Evolutionary conservation across 1,140 invertebrate genomes (phyloP).

Genomic region (Antheraea mylitta): DNA sequence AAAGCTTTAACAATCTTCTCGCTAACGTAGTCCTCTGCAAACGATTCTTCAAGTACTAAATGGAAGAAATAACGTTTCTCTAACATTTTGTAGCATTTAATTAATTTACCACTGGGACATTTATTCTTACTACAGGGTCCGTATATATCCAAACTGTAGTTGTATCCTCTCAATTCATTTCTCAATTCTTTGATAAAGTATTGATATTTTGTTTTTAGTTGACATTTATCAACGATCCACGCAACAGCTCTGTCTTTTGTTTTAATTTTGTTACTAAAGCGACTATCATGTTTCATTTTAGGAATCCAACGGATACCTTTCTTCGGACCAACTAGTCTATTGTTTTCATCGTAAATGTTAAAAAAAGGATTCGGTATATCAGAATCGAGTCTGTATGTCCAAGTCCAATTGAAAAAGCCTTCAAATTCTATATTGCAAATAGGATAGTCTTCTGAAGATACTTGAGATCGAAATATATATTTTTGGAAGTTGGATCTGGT

Average conservation of each 20-base stretch:
- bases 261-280: constrained; percentile 30
- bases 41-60: constrained; percentile 51
- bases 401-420: constrained; percentile 60
- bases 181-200: constrained; percentile 49
- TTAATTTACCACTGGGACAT: constrained; percentile 37
- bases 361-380: constrained; percentile 59
- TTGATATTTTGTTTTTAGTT: constrained; percentile 42
- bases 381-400: constrained; percentile 61
- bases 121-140: constrained; percentile 50
- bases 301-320: constrained; percentile 40
- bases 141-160: constrained; percentile 50
- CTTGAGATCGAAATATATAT: constrained; percentile 54
- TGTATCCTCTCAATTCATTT: constrained; percentile 49
- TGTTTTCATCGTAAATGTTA: constrained; percentile 43
- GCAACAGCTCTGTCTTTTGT: constrained; percentile 54
- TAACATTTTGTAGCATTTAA: constrained; percentile 48
- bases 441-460: constrained; percentile 43
- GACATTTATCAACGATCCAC: constrained; percentile 54
- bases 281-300: constrained; percentile 40
- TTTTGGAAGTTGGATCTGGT: constrained; percentile 46
- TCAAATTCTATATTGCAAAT: constrained; percentile 51
- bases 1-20: constrained; percentile 80
- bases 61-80: constrained; percentile 60
- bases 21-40: constrained; percentile 81
- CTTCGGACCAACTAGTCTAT: constrained; percentile 47